Evolutionary conservation across 1,140 invertebrate genomes (phyloP).

Genomic region (Drosophila malerkotliana): DNA sequence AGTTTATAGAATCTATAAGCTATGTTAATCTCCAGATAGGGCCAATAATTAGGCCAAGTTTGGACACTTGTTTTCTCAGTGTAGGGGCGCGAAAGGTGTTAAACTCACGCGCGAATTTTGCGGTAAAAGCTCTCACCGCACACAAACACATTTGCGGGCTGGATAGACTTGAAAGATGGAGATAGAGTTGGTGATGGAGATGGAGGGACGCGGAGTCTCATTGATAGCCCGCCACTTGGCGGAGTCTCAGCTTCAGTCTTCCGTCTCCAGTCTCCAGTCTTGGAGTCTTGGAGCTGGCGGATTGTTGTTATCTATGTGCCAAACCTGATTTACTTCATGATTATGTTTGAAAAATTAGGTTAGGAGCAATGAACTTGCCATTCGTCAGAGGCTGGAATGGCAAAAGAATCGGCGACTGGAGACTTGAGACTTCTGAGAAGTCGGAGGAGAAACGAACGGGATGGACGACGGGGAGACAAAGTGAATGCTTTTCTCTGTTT

Average conservation of each 20-base stretch:
- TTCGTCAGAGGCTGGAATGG: slow-evolving; percentile 64
- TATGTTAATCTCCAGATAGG: background rate
- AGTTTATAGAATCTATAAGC: background rate
- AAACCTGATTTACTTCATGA: slow-evolving; percentile 83
- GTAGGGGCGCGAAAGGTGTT: slow-evolving; percentile 70
- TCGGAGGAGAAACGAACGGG: slow-evolving; percentile 9
- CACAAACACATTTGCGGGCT: slow-evolving; percentile 26
- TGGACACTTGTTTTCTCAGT: background rate
- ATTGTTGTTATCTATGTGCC: slow-evolving; percentile 80
- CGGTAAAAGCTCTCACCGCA: slow-evolving; percentile 75
- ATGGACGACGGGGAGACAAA: slow-evolving; percentile 42
- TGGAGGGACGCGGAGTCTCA: slow-evolving; percentile 39
- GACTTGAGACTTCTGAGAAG: slow-evolving; percentile 30
- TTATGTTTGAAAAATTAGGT: slow-evolving; percentile 84
- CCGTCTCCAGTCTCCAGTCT: slow-evolving; percentile 11
- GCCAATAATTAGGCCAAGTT: background rate
- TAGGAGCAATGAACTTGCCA: slow-evolving; percentile 83
- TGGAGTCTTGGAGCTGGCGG: slow-evolving; percentile 14
- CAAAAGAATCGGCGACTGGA: slow-evolving; percentile 43
- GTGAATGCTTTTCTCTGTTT: slow-evolving; percentile 71
- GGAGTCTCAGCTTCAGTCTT: slow-evolving; percentile 44
- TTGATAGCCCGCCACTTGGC: slow-evolving; percentile 57
- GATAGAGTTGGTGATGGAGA: slow-evolving; percentile 17
- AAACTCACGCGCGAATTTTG: slow-evolving; percentile 77
- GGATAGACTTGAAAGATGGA: slow-evolving; percentile 8